These are phyloP conservation scores for Otus sunia DNA, from an alignment of 2,113 vertebrate species.

Conservation along the genomic window DNA sequence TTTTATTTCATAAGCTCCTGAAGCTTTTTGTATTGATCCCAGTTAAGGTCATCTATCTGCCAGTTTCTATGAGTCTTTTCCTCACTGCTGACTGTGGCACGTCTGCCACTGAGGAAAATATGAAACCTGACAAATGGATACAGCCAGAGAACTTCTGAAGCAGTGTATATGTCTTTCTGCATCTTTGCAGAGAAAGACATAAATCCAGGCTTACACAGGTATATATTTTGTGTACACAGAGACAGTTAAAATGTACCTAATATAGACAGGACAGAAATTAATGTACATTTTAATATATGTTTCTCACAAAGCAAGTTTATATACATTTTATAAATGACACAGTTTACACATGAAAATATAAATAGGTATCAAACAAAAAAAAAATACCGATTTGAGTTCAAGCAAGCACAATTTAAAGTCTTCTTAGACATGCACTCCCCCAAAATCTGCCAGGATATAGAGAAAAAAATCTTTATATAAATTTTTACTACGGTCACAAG, in stretches of 20 bases:
- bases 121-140: not conserved
- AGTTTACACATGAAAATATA: not conserved
- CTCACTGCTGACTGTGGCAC: not conserved
- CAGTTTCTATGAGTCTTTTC: not conserved
- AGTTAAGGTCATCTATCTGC: not conserved
- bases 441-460: not conserved
- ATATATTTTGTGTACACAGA: not conserved
- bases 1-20: slow-evolving; percentile 23
- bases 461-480: not conserved
- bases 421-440: not conserved
- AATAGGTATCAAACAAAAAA: not conserved
- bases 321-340: not conserved
- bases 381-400: not conserved
- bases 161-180: not conserved
- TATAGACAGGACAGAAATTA: not conserved
- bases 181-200: not conserved
- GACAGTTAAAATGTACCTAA: not conserved
- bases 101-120: not conserved
- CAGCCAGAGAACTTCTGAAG: not conserved
- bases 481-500: not conserved
- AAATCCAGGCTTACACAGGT: not conserved
- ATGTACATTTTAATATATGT: not conserved
- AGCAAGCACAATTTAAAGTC: slow-evolving; percentile 13
- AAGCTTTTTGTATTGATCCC: slow-evolving; percentile 4
- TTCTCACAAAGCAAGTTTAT: not conserved